Conservation (phyloP, 2,888 invertebrate genomes). For the Meteorus colon region DNA sequence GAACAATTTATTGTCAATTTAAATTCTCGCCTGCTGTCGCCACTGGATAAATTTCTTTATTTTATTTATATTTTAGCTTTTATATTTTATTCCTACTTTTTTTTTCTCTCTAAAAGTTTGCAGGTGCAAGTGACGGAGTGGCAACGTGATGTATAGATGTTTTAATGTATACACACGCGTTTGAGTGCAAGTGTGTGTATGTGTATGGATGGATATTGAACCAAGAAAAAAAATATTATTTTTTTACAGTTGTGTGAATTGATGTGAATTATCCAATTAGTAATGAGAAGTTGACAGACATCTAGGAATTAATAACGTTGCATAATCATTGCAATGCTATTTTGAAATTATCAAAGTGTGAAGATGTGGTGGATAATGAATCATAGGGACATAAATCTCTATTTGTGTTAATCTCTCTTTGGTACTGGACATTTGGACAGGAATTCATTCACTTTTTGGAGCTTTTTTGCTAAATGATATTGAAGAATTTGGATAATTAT, state of each 20-base stretch:
- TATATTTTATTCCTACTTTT: not conserved
- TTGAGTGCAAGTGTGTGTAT: not conserved
- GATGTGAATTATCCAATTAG: constrained; percentile 31
- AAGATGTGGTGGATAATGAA: constrained; percentile 21
- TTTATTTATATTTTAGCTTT: constrained; percentile 1
- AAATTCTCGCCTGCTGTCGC: constrained; percentile 5
- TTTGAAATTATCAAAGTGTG: constrained; percentile 21
- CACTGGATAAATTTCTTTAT: not conserved
- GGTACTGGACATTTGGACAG: too few relatives aligned
- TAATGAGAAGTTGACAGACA: not conserved
- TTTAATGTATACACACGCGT: not conserved
- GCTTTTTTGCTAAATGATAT: too few relatives aligned
- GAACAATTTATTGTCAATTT: constrained; percentile 4
- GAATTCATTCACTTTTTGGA: too few relatives aligned
- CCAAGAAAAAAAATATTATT: not conserved
- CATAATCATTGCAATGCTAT: not conserved
- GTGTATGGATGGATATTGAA: not conserved
- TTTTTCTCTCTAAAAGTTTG: not conserved
- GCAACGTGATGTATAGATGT: not conserved
- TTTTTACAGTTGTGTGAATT: not conserved
- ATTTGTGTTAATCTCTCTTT: not conserved
- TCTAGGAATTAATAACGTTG: not conserved
- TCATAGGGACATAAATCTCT: not conserved
- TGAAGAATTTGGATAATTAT: too few relatives aligned
- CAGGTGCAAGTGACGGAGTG: constrained; percentile 4